Evolutionary conservation across 2,888 invertebrate genomes (phyloP), one percentile per base, ranked within the genome.

Genomic region (Exephanes ischioxanthus): DNA sequence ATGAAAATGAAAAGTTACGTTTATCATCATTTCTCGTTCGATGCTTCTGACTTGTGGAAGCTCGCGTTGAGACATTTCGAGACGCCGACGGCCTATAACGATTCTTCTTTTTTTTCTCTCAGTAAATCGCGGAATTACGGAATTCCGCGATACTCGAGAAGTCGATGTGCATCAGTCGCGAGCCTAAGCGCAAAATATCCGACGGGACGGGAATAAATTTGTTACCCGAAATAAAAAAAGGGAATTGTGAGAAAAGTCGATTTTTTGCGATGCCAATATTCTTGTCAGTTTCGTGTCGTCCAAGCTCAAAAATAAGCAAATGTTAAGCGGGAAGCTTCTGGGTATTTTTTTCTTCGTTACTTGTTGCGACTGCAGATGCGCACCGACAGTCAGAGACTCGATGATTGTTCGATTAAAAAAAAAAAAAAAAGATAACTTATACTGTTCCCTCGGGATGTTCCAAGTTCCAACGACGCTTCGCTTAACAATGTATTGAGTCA

Each of bases 71-170:
- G 75, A 63, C 30, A 63, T 48, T 45, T 75, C 75, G 58, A 48
- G 11, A 51, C 26, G 48, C 19, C 37, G 71, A 76, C 76, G 84
- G 84, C 84, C 84, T 85, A 85, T 53, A 48, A 81, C 33, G 37
- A 33, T 77, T 55, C 41, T 7, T 58, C 19, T 55, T 22, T 58
- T 58, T 26, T 58, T 58, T 58, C 22, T 22, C 22, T 58, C 22
- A 1, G 1, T 26, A 11, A 22, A 26, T 66, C 76, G 81, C 41
- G 61, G 72, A 66, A 55, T 11, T 63, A 63, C 68, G 84, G 77
- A 80, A 84, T 77, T 76, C 71, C 58, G 80, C 84, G 72, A 77
- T 71, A 33, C 55, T 77, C 26, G 37, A 55, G 26, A 68, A 51
- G 30, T 73, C 41, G 26, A 55, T 33, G 80, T 68, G 19, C 45